Evolutionary conservation across 2,888 invertebrate genomes (phyloP), one percentile per base, ranked within the genome.

Genomic region (Xylota sylvarum): DNA sequence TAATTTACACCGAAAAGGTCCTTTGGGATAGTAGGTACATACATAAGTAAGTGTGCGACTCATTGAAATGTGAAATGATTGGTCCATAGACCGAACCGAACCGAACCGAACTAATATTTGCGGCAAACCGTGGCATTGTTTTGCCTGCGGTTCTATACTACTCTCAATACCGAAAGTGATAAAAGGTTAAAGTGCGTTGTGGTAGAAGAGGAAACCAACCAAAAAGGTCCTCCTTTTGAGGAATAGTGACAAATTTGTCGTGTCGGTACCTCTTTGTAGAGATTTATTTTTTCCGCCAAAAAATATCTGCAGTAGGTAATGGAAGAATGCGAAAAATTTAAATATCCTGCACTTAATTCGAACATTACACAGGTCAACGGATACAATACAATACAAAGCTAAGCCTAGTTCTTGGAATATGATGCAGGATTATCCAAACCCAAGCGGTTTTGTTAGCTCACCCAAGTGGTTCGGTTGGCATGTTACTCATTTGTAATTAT

Each of bases 401-500:
- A 81, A 52, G 58, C 37, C 43, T 10, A 12, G 70, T 86, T 81
- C 86, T 50, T 35, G 37, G 86, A 80, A 85, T 70, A 67, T 43
- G 52, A 76, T 79, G 70, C 55, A 52, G 84, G 81, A 86, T 86
- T 77, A 86, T 67, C 46, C 37, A 43, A 70, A 72, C 64, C 79
- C 56, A 67, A 76, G 10, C 58, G 46, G 27, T 65, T 50, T 19
- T 12, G 46, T 76, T 70, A 69, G 81, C 81, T 81, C 86, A 86
- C 86, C 86, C 86, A 86, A 86, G 86, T 81, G 72, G 86, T 64
- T 56, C 65, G 60, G 32, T 65, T n/a, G n/a, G n/a, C n/a, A n/a
- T n/a, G n/a, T n/a, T n/a, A n/a, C n/a, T n/a, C n/a, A n/a, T 23
- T 23, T 72, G 81, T 69, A 85, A 72, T 67, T 77, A 81, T 82